Percentiles rank a stretch among this genome's conserved stretches.
phyloP scores from a whole-genome alignment of 2,797 vertebrate genomes.

The Naso thynnoides region DNA sequence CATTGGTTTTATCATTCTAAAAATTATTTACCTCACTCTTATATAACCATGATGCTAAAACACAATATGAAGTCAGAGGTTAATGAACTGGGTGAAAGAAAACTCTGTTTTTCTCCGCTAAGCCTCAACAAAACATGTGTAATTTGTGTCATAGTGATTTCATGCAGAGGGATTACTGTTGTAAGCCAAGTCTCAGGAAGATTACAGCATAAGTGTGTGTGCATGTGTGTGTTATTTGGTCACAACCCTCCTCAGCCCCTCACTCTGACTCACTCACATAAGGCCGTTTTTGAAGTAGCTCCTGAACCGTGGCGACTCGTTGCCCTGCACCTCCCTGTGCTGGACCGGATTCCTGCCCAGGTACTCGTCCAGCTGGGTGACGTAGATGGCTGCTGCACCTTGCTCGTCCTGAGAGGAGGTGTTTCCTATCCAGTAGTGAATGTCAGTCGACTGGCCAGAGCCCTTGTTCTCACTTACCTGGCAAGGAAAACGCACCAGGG shows the following conservation, averaged over 20 bases:
- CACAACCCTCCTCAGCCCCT: slow-evolving; percentile 5
- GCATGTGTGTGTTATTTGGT: slow-evolving; percentile 2
- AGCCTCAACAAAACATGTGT: slow-evolving; percentile 43
- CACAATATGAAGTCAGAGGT: slow-evolving; percentile 12
- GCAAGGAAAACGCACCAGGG: slow-evolving; percentile 13
- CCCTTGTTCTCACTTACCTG: slow-evolving; percentile 73
- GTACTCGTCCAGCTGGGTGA: slow-evolving; percentile 88
- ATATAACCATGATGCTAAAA: neutral
- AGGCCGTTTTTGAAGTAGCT: slow-evolving; percentile 92
- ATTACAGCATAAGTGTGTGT: slow-evolving; percentile 46
- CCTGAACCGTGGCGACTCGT: slow-evolving; percentile 89
- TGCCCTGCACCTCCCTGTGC: slow-evolving; percentile 90
- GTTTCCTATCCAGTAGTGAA: slow-evolving; percentile 93
- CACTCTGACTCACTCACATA: slow-evolving; percentile 89
- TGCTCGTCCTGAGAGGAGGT: slow-evolving; percentile 91
- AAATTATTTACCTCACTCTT: neutral
- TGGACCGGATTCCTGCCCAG: slow-evolving; percentile 88
- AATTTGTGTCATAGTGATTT: slow-evolving; percentile 60
- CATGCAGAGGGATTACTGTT: slow-evolving; percentile 52
- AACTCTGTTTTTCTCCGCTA: slow-evolving; percentile 34
- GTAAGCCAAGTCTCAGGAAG: slow-evolving; percentile 49
- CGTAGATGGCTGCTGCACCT: slow-evolving; percentile 87
- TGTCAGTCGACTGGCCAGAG: slow-evolving; percentile 73
- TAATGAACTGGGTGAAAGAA: slow-evolving; percentile 5
- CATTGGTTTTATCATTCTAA: neutral